A percentile compares a stretch with the other conserved stretches of the same genome.
Conservation (phyloP, 2,113 vertebrate genomes). For the Odocoileus hemionus region DNA sequence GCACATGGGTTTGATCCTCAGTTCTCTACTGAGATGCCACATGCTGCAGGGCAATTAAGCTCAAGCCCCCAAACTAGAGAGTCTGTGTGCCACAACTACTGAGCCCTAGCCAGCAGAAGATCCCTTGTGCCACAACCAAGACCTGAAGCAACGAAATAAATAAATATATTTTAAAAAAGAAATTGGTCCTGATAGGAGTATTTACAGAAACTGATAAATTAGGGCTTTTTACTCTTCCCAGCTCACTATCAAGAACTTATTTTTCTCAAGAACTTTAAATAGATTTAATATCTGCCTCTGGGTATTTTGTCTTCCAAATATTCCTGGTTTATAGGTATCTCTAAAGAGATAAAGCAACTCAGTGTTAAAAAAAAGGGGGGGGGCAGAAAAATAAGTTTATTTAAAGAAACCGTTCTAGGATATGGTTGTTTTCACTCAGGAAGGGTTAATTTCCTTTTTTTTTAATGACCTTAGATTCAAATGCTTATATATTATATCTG, state of each 20-base stretch:
- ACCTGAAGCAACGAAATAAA: background rate
- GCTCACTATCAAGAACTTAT: background rate
- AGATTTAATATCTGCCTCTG: background rate
- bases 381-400: background rate
- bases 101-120: background rate
- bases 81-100: background rate
- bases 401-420: background rate
- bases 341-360: background rate
- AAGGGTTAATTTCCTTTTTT: background rate
- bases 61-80: background rate
- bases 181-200: background rate
- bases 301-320: background rate
- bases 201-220: background rate
- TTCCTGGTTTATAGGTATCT: background rate
- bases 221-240: background rate
- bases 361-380: too few relatives aligned
- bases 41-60: background rate
- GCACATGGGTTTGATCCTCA: background rate
- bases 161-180: background rate
- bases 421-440: background rate
- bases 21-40: background rate
- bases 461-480: background rate
- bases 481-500: background rate
- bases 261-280: background rate
- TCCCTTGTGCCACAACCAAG: background rate